Base-by-base conservation (phyloP, 1,140 invertebrate species). In the Lycorma delicatula region DNA sequence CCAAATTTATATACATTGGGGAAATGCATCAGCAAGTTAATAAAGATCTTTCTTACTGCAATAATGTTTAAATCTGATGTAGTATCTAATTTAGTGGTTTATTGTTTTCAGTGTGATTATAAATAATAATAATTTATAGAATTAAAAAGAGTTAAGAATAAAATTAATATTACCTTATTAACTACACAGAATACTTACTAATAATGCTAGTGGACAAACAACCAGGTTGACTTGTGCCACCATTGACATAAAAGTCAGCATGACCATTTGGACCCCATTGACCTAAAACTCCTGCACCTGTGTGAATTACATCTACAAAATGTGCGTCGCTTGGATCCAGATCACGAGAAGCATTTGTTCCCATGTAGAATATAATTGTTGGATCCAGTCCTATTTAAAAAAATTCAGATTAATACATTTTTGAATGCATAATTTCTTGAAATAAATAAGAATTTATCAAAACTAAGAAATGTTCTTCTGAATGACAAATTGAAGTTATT, bases 171-270 rank as follows among this genome's bases (percentile, higher is more conserved):
- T n/a, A n/a, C n/a, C n/a, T n/a, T n/a, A n/a, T n/a, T n/a, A n/a
- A n/a, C n/a, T n/a, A n/a, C 50, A 27, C 2, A 11, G 5, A 55
- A 2, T 4, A 77, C 81, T 83, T 79, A 89, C 87, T 83, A 64
- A 91, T 86, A 38, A 90, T 75, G 1, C 85, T 88, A 50, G 85
- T 77, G 38, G 84, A 84, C 0, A 84, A 81, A 67, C 90, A 93
- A 48, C 89, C 90, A 2, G 90, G 90, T 65, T 93, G 91, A 64
- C 85, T 85, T 36, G 86, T 88, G 28, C 90, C 91, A 9, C 90
- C 90, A 68, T 93, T 93, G 23, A 91, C 85, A 72, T 93, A 93
- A 71, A 91, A 93, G 70, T 93, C 91, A 9, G 87, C 87, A 68
- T 92, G 89, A 0, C 89, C 90, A 63, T 83, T 89, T 1, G 87